Evolutionary conservation across 2,113 vertebrate genomes (phyloP), one percentile per base, ranked within the genome.

Genomic region (Abramis brama): DNA sequence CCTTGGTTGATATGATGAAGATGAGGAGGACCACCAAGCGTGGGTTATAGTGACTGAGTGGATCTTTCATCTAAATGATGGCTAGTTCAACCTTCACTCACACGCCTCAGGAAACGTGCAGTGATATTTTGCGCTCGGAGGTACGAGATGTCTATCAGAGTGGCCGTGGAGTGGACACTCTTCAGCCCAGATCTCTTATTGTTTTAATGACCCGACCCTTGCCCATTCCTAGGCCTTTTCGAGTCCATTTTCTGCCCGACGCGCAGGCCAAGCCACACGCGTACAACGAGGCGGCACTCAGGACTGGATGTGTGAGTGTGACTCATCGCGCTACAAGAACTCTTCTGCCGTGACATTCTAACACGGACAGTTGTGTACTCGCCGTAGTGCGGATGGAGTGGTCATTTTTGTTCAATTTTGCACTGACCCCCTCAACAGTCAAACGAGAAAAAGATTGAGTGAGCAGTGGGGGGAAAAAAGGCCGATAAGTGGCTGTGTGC

Each of bases 391-490:
- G 36, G 43, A 62, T 23, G 8, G 55, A 50, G 59, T 75, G 80
- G 79, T 83, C 88, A 89, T 83, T 83, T 83, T 78, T 59, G 68
- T 74, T 25, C 79, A 84, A 76, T 86, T 83, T 76, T 80, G 39
- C 33, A 80, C 80, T 79, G 62, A 87, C 70, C 82, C 83, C 50
- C 50, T 74, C 33, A 73, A 82, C 17, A 82, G 77, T 33, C 13
- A 50, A 73, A 87, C 15, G 33, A 81, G 66, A 90, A 86, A 90
- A 89, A 87, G 86, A 86, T 78, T 87, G 36, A 5, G 12, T 55
- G 43, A 47, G 75, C 62, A 83, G 62, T 45, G 70, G 68, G 74
- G 55, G 76, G 39, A 45, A 91, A 30, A 82, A 33, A 83, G 78
- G 73, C 13, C 1, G 45, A 39, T 79, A 71, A 68, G 68, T 84